A percentile compares a stretch with the other conserved stretches of the same genome.
These are phyloP conservation scores for Gila orcuttii DNA, from an alignment of 2,113 vertebrate species.

Conservation along the genomic window DNA sequence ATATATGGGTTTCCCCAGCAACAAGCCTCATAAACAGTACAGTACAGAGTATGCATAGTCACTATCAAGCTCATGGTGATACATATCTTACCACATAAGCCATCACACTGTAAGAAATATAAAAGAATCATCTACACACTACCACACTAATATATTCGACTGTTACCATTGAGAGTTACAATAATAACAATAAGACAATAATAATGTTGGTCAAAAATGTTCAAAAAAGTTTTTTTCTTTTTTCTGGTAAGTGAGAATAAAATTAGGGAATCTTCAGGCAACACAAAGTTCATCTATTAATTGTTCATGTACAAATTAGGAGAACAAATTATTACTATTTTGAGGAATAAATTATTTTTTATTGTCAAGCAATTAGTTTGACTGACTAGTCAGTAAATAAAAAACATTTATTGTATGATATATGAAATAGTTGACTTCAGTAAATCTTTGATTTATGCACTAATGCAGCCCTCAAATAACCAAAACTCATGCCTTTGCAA, in stretches of 20 bases:
- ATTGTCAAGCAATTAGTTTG: not conserved
- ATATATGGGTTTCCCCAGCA: constrained; percentile 48
- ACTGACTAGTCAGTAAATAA: not conserved
- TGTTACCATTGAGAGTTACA: constrained; percentile 57
- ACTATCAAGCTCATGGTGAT: constrained; percentile 65
- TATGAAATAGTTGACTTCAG: not conserved
- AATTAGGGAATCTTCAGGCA: constrained; percentile 12
- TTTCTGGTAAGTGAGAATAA: not conserved
- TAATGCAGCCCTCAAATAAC: not conserved
- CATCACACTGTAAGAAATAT: constrained; percentile 59
- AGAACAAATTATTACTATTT: not conserved
- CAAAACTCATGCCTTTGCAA: not conserved
- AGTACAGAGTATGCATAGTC: constrained; percentile 76
- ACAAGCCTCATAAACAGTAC: constrained; percentile 58
- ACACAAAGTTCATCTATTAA: not conserved
- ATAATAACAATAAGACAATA: constrained; percentile 62
- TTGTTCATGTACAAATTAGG: not conserved
- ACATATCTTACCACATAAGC: constrained; percentile 65
- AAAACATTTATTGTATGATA: not conserved
- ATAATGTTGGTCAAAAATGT: constrained; percentile 44
- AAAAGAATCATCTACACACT: constrained; percentile 58
- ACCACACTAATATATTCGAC: constrained; percentile 64
- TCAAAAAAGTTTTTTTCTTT: not conserved
- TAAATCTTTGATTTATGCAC: not conserved
- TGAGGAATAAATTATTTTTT: not conserved